phyloP scores from a whole-genome alignment of 2,113 vertebrate genomes.

The Heloderma charlesbogerti region DNA sequence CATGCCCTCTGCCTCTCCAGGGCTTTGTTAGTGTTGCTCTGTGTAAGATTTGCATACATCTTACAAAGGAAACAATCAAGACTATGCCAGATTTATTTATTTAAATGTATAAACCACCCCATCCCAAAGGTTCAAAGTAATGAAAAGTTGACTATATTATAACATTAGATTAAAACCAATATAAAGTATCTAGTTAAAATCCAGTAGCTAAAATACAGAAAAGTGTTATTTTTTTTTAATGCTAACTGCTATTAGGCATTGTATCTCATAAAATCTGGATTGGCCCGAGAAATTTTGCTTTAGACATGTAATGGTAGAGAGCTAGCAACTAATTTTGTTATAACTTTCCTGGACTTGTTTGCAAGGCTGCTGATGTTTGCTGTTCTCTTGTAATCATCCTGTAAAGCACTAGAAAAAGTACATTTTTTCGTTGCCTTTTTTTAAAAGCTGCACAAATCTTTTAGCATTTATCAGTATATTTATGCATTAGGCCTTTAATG shows the following conservation, averaged over 20 bases:
- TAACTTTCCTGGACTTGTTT: not conserved
- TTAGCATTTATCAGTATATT: not conserved
- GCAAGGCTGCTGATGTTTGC: not conserved
- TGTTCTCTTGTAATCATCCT: not conserved
- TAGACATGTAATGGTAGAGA: not conserved
- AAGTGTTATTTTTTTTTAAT: not conserved
- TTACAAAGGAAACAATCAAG: constrained; percentile 12
- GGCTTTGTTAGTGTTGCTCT: constrained; percentile 32
- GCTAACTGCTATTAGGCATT: not conserved
- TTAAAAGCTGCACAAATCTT: not conserved
- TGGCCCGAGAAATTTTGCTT: not conserved
- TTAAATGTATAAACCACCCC: not conserved
- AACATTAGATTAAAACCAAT: not conserved
- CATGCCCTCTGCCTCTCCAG: constrained; percentile 11
- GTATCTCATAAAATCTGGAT: not conserved
- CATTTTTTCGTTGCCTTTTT: constrained; percentile 12
- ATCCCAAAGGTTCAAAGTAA: not conserved
- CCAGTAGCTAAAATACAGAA: not conserved
- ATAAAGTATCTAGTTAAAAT: not conserved
- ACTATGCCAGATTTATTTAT: not conserved
- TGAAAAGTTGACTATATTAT: not conserved
- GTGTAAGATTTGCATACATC: constrained; percentile 20
- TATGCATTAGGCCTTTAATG: not conserved
- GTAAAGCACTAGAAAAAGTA: not conserved
- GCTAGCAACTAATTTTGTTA: not conserved